phyloP scores from a whole-genome alignment of 1,140 invertebrate species.

The Ericerus pela region DNA sequence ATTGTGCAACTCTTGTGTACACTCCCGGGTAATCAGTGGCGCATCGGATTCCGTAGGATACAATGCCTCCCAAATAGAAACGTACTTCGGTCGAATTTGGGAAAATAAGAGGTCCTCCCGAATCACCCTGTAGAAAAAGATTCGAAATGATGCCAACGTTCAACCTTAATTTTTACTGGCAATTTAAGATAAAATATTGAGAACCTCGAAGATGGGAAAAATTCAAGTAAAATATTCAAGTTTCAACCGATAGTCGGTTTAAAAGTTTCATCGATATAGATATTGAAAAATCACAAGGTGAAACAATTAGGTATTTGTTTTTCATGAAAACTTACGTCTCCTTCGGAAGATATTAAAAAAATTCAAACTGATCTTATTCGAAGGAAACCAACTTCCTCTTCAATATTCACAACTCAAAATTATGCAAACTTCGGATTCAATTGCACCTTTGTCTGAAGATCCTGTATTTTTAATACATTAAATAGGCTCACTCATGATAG shows the following conservation, averaged over 20 bases:
- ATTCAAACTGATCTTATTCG: too few species aligned
- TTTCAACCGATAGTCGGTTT: not conserved
- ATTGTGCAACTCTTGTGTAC: conserved; percentile 56
- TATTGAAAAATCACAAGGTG: not conserved
- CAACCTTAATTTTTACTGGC: not conserved
- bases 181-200: not conserved
- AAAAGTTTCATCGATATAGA: not conserved
- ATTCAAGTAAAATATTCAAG: not conserved
- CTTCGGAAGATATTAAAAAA: too few species aligned
- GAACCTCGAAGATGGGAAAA: too few species aligned
- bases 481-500: too few species aligned
- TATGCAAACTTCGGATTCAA: too few species aligned
- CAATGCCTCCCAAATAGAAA: conserved; percentile 49
- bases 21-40: conserved; percentile 57
- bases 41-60: conserved; percentile 56
- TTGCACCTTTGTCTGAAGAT: too few species aligned
- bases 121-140: conserved; percentile 46
- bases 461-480: too few species aligned
- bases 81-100: conserved; percentile 27
- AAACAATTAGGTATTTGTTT: too few species aligned
- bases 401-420: too few species aligned
- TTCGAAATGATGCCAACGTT: not conserved
- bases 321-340: too few species aligned
- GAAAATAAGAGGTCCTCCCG: conserved; percentile 63
- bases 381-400: too few species aligned